phyloP scores from a whole-genome alignment of 2,888 invertebrate genomes.

The Lobophora halterata region DNA sequence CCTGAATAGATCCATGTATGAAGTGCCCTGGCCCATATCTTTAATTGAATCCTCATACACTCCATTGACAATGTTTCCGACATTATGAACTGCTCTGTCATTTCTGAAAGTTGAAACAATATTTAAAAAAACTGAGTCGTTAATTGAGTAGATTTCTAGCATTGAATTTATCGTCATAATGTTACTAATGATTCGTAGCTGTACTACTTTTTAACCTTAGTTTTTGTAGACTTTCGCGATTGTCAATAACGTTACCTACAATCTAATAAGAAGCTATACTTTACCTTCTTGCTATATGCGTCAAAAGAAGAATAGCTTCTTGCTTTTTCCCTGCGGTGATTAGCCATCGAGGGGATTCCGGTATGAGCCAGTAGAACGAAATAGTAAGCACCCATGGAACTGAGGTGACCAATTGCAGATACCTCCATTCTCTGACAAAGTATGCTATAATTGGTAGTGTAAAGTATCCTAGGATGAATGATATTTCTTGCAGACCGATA shows the following conservation, averaged over 20 bases:
- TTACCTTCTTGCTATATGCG: conserved; percentile 80
- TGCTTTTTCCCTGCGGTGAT: conserved; percentile 84
- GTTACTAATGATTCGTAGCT: no score
- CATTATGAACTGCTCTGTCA: conserved; percentile 53
- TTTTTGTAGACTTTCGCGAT: no score
- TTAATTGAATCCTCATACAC: conserved; percentile 38
- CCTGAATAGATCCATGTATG: conserved; percentile 82
- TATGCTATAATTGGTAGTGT: conserved; percentile 81
- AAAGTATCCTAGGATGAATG: conserved; percentile 79
- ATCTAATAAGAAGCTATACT: no score
- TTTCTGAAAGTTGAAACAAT: no score
- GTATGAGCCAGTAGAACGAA: conserved; percentile 84
- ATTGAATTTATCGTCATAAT: no score
- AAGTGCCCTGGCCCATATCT: conserved; percentile 39
- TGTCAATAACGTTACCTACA: no score
- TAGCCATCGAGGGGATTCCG: conserved; percentile 91
- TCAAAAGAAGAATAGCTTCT: conserved; percentile 82
- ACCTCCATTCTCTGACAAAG: conserved; percentile 81
- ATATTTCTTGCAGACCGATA: conserved; percentile 77
- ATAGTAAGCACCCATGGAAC: conserved; percentile 76
- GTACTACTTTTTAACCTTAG: no score
- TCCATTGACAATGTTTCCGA: conserved; percentile 57
- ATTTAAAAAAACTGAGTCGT: no score
- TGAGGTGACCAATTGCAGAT: conserved; percentile 80
- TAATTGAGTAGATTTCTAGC: no score